Evolutionary conservation across 2,113 vertebrate species (phyloP).

Genomic region (Leucosticte australis): DNA sequence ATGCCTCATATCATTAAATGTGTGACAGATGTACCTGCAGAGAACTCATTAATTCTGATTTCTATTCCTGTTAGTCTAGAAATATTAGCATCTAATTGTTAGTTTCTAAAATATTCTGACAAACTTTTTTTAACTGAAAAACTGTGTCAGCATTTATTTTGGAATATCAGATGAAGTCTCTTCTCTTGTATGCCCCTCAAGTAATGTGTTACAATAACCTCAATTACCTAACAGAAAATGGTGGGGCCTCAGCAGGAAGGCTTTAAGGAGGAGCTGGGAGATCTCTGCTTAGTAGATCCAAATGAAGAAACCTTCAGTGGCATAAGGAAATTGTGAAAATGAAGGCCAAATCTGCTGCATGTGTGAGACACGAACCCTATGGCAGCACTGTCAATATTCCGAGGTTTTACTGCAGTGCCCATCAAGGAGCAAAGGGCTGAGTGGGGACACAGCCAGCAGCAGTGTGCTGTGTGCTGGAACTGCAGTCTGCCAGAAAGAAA

Average conservation of each 20-base stretch:
- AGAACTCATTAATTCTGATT: constrained; percentile 56
- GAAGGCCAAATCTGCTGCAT: not conserved
- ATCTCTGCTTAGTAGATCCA: not conserved
- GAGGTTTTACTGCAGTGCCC: not conserved
- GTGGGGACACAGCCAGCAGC: not conserved
- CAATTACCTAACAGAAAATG: constrained; percentile 1
- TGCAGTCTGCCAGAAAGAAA: not conserved
- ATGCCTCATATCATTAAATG: not conserved
- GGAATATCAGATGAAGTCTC: constrained; percentile 9
- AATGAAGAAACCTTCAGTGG: not conserved
- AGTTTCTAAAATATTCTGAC: constrained; percentile 56
- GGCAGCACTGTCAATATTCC: not conserved
- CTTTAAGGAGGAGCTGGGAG: not conserved
- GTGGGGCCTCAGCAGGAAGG: not conserved
- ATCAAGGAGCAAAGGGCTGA: not conserved
- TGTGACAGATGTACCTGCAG: constrained; percentile 41
- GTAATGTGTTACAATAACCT: constrained; percentile 38
- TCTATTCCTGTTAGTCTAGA: constrained; percentile 64
- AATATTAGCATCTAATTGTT: constrained; percentile 60
- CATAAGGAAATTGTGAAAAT: not conserved
- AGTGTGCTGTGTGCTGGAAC: not conserved
- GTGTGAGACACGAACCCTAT: not conserved
- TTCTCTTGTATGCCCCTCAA: constrained; percentile 34
- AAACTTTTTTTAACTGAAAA: constrained; percentile 55
- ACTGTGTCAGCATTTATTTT: constrained; percentile 58